Conservation (phyloP, 1,140 invertebrate genomes). For the Oscheius sp. region DNA sequence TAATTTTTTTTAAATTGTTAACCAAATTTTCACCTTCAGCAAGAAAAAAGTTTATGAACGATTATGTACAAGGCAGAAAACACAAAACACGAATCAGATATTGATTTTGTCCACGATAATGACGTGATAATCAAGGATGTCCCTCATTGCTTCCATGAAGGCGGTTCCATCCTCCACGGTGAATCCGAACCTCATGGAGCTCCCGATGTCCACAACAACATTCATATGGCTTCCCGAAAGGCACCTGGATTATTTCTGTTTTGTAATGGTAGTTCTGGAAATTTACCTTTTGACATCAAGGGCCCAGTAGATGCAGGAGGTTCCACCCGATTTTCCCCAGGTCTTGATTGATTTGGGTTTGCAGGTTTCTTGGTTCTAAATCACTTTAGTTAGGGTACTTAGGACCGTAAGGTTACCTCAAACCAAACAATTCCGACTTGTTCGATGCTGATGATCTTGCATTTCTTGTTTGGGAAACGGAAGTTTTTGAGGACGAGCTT, state of each 20-base stretch:
- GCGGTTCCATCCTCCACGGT: constrained; percentile 19
- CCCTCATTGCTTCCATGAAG: constrained; percentile 34
- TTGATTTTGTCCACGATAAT: constrained; percentile 38
- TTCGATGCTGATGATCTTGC: constrained; percentile 6
- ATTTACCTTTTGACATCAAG: constrained; percentile 32
- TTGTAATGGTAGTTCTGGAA: background rate
- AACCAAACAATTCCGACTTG: constrained; percentile 18
- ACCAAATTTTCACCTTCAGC: no score
- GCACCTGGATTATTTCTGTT: constrained; percentile 3
- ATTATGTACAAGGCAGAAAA: background rate
- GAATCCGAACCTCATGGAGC: constrained; percentile 19
- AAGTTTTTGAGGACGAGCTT: constrained; percentile 23
- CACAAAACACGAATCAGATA: background rate
- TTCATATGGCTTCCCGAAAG: constrained; percentile 3
- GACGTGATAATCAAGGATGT: constrained; percentile 37
- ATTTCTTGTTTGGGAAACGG: constrained; percentile 24
- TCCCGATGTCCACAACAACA: constrained; percentile 13
- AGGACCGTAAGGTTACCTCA: constrained; percentile 7
- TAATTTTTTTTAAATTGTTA: background rate
- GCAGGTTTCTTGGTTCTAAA: constrained; percentile 25
- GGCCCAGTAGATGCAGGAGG: constrained; percentile 29
- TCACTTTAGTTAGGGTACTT: no score
- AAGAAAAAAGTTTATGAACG: background rate
- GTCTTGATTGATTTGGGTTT: constrained; percentile 10
- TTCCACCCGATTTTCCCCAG: constrained; percentile 32